Base-by-base conservation (phyloP, 2,797 vertebrate species). In the Rhabdophis nuchalis region DNA sequence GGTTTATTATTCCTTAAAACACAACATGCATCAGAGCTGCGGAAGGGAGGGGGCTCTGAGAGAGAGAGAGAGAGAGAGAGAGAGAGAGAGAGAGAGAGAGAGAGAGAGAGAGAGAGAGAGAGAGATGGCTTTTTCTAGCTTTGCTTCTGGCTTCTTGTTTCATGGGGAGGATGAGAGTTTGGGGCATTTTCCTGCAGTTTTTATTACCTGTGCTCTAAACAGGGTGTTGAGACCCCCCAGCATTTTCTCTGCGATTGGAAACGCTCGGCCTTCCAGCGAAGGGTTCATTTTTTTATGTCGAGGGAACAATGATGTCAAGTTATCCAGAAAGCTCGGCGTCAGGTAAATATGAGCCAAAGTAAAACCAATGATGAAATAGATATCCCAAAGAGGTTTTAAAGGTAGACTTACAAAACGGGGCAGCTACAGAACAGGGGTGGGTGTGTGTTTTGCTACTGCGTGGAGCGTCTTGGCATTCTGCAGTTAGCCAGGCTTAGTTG, bases 141-240 rank as follows among this genome's bases (percentile, higher is more conserved):
- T 52, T 20, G 36, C 32, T 41, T n/a, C 86, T 56, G 57, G 46
- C 41, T 88, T 20, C 32, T 56, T 5, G 2, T 27, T 29, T 88
- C 5, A 3, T 1, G 36, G 9, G 0, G 18, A 77, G 20, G n/a
- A 9, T 0, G 16, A 1, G 8, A 3, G 0, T 9, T 52, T 52
- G 0, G 0, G 1, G 25, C 2, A 3, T 2, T 1, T 23, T 13
- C 20, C 29, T 13, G 13, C 32, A 27, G 1, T 29, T 32, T 12
- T 11, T 5, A 16, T n/a, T 56, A 1, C 25, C 1, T 52, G n/a
- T n/a, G 46, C 9, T 57, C 32, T 12, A 32, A 20, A 56, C 2
- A 18, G 0, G 14, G 23, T 14, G 0, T 57, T 53, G 27, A n/a
- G n/a, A n/a, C n/a, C n/a, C n/a, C 36, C 5, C 1, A 46, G 16